Evolutionary conservation across 2,113 vertebrate genomes (phyloP).

Genomic region (Stomatorhinus ivindoensis): DNA sequence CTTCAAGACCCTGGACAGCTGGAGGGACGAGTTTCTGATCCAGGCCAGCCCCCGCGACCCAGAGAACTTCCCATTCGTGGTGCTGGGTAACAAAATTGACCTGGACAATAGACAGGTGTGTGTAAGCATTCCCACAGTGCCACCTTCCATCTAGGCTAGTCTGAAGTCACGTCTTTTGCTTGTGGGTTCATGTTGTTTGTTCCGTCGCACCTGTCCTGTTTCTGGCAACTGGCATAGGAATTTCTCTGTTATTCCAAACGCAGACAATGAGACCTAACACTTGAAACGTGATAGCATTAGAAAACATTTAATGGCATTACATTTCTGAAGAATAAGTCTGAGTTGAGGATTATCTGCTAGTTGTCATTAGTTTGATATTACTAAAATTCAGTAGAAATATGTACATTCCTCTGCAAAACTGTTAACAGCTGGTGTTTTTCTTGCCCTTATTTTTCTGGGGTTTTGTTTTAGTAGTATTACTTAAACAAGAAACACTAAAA

Average conservation of each 20-base stretch:
- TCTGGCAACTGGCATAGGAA: neutral
- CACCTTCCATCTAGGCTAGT: neutral
- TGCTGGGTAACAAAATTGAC: constrained; percentile 45
- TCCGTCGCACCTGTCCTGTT: neutral
- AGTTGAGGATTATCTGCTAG: neutral
- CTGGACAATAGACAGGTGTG: constrained; percentile 41
- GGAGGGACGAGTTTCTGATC: constrained; percentile 44
- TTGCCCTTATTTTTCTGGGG: neutral
- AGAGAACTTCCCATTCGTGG: constrained; percentile 44
- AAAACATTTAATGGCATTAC: neutral
- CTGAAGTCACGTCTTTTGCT: neutral
- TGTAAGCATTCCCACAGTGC: neutral
- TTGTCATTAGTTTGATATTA: neutral
- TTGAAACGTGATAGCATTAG: neutral
- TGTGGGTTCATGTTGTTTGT: neutral
- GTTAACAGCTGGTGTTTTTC: neutral
- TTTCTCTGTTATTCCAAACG: neutral
- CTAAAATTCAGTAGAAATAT: neutral
- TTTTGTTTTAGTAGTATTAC: neutral
- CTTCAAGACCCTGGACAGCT: constrained; percentile 43
- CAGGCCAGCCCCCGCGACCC: constrained; percentile 43
- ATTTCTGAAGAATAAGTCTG: neutral
- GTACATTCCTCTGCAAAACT: neutral
- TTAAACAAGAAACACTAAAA: neutral
- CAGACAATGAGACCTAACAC: neutral